phyloP scores from a whole-genome alignment of 2,888 invertebrate species.

The Parthenolecanium corni region DNA sequence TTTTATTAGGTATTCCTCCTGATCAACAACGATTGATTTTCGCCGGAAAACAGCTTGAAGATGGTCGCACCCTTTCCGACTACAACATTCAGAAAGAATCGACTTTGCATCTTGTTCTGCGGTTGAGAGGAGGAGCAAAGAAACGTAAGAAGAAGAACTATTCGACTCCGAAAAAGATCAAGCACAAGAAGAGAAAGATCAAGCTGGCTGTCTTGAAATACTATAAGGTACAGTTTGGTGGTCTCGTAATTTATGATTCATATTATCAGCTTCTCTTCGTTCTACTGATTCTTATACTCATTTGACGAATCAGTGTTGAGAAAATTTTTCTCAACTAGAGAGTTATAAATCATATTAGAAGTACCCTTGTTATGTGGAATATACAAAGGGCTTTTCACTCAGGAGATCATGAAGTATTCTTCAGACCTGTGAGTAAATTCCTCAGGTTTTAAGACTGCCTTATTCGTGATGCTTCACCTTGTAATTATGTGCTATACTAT shows the following conservation, averaged over 20 bases:
- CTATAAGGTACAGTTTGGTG: conserved; percentile 70
- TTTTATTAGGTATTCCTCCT: conserved; percentile 53
- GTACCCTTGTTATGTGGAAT: no score
- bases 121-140: conserved; percentile 94
- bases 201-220: conserved; percentile 96
- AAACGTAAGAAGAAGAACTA: conserved; percentile 99
- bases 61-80: conserved; percentile 83
- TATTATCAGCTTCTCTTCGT: no score
- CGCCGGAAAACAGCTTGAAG: conserved; percentile 90
- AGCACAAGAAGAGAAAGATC: conserved; percentile 99
- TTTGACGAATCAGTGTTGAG: no score
- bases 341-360: no score
- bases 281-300: no score
- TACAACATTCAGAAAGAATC: conserved; percentile 94
- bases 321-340: no score
- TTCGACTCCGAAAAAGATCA: conserved; percentile 99
- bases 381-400: no score
- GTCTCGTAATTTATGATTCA: neutral
- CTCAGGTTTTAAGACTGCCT: no score
- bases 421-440: no score
- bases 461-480: no score
- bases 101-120: conserved; percentile 74
- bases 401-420: no score
- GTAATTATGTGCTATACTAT: no score
- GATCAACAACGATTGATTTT: conserved; percentile 85